Conservation (phyloP, 2,113 vertebrate genomes). For the Gadus chalcogrammus region DNA sequence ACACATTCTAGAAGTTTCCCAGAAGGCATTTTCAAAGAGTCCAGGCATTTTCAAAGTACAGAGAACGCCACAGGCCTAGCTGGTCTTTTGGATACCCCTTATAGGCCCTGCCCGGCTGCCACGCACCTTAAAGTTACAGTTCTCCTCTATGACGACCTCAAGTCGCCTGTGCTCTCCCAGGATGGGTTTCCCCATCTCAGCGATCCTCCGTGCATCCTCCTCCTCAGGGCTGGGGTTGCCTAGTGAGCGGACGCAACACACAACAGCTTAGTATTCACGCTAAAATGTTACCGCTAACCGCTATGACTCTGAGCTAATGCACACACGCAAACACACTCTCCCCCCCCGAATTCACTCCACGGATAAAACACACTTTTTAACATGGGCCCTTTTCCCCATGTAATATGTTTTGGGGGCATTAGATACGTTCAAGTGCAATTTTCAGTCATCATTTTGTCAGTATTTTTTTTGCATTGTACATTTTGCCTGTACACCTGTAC, state of each 20-base stretch:
- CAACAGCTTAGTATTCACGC: not conserved
- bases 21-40: too few relatives aligned
- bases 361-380: not conserved
- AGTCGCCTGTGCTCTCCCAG: conserved; percentile 83
- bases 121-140: conserved; percentile 85
- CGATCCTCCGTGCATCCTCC: conserved; percentile 83
- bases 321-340: not conserved
- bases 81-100: too few relatives aligned
- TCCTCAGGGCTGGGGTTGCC: conserved; percentile 75
- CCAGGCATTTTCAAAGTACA: too few relatives aligned
- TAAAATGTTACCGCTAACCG: too few relatives aligned
- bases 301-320: not conserved
- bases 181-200: conserved; percentile 88
- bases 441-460: too few relatives aligned
- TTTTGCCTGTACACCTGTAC: too few relatives aligned
- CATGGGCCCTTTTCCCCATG: too few relatives aligned
- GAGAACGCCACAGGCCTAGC: too few relatives aligned
- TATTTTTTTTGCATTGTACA: too few relatives aligned
- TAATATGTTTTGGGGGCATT: too few relatives aligned
- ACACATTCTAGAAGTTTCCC: too few relatives aligned
- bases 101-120: not conserved
- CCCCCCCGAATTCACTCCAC: not conserved
- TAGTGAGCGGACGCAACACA: conserved; percentile 17
- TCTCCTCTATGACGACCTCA: conserved; percentile 89
- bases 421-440: too few relatives aligned